phyloP scores from a whole-genome alignment of 92 coral and sea anemone genomes.

The Epizoanthus ramosus region DNA sequence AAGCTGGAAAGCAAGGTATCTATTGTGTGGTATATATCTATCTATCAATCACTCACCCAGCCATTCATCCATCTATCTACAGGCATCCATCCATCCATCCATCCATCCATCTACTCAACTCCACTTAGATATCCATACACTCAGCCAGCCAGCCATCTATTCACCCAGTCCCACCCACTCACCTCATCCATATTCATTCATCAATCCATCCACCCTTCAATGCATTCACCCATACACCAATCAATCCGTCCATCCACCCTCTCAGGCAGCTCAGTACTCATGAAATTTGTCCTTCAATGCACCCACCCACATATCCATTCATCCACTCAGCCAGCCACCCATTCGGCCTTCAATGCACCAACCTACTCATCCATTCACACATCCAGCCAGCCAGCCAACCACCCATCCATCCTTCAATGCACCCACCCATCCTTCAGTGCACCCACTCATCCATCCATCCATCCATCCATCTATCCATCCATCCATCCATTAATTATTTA shows the following conservation, averaged over 20 bases:
- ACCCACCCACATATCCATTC: neutral
- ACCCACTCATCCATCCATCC: no score
- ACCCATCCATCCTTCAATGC: neutral
- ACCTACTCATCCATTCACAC: neutral
- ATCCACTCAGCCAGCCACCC: neutral
- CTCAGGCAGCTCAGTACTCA: no score
- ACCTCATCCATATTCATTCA: neutral
- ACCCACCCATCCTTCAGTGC: no score
- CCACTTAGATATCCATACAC: no score
- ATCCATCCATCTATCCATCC: neutral
- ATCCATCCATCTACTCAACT: no score
- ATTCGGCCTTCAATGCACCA: neutral
- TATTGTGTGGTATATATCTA: no score
- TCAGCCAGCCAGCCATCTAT: no score
- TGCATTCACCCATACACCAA: neutral
- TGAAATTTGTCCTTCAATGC: no score
- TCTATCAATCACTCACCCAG: no score
- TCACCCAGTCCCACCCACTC: no score
- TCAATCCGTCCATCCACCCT: neutral
- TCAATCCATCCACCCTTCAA: neutral
- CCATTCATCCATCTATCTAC: no score
- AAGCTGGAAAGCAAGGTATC: slow-evolving; percentile 83
- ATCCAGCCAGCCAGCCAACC: neutral
- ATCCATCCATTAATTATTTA: neutral
- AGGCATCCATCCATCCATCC: no score